Percentiles rank a stretch among this genome's conserved stretches.
Evolutionary conservation across 2,113 vertebrate genomes (phyloP).

Genomic region (Gallinago jamesoni): DNA sequence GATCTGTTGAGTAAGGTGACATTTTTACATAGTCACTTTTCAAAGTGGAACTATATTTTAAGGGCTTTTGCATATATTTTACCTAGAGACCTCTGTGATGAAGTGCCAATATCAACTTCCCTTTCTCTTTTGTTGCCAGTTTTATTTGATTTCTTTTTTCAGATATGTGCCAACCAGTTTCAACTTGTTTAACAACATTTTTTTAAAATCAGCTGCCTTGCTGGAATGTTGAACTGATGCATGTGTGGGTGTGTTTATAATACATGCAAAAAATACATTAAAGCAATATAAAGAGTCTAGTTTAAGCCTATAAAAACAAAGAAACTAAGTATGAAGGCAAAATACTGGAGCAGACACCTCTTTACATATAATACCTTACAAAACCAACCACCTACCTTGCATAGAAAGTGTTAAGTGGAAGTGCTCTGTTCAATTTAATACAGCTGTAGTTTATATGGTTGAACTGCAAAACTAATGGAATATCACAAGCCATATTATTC

Average conservation of each 20-base stretch:
- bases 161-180: constrained; percentile 59
- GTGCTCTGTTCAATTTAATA: background rate
- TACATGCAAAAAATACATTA: constrained; percentile 17
- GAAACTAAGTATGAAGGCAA: background rate
- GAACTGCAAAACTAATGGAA: background rate
- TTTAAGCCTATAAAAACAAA: background rate
- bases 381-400: background rate
- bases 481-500: background rate
- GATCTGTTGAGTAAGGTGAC: constrained; percentile 42
- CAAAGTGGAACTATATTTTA: constrained; percentile 46
- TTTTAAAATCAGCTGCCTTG: constrained; percentile 46
- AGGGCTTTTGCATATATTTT: constrained; percentile 64
- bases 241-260: constrained; percentile 26
- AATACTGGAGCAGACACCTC: background rate
- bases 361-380: background rate
- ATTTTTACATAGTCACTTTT: constrained; percentile 57
- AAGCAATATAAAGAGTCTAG: too few relatives aligned
- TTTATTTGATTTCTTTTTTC: constrained; percentile 54
- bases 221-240: background rate
- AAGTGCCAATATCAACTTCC: constrained; percentile 65
- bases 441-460: background rate
- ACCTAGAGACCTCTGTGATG: constrained; percentile 51
- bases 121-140: constrained; percentile 52
- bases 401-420: background rate
- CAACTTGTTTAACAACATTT: constrained; percentile 58